phyloP scores from a whole-genome alignment of 2,888 invertebrate genomes.

The Lymantria monacha region DNA sequence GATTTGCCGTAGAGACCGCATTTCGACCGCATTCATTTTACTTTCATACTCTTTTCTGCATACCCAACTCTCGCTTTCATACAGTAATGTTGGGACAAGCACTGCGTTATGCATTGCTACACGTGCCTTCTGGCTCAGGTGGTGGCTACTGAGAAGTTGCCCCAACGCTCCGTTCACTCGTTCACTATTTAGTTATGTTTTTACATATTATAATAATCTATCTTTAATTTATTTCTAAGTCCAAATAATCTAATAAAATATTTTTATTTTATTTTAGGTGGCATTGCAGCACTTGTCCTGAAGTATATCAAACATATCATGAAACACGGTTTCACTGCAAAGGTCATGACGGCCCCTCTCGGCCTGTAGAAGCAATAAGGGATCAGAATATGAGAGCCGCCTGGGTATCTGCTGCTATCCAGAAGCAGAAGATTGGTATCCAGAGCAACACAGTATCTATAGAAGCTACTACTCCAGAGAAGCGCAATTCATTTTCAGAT shows the following conservation, averaged over 20 bases:
- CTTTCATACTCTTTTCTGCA: too few relatives aligned
- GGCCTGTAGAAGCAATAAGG: constrained; percentile 53
- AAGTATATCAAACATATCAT: constrained; percentile 61
- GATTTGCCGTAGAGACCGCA: too few relatives aligned
- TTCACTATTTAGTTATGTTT: too few relatives aligned
- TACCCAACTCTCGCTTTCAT: too few relatives aligned
- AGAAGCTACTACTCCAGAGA: constrained; percentile 11
- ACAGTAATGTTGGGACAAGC: too few relatives aligned
- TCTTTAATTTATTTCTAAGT: too few relatives aligned
- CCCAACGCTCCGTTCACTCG: too few relatives aligned
- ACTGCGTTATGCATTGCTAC: too few relatives aligned
- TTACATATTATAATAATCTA: too few relatives aligned
- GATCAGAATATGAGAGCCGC: constrained; percentile 47
- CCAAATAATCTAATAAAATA: neutral
- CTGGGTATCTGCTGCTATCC: constrained; percentile 53
- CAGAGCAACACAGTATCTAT: constrained; percentile 12
- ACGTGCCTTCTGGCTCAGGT: too few relatives aligned
- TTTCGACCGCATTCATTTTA: too few relatives aligned
- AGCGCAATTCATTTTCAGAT: constrained; percentile 7
- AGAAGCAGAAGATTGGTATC: constrained; percentile 42
- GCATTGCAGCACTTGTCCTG: constrained; percentile 59
- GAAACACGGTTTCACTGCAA: constrained; percentile 70
- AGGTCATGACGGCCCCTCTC: constrained; percentile 44
- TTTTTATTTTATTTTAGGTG: constrained; percentile 50
- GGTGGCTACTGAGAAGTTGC: too few relatives aligned